Evolutionary conservation across 2,797 vertebrate genomes (phyloP).

Genomic region (Columba guinea): DNA sequence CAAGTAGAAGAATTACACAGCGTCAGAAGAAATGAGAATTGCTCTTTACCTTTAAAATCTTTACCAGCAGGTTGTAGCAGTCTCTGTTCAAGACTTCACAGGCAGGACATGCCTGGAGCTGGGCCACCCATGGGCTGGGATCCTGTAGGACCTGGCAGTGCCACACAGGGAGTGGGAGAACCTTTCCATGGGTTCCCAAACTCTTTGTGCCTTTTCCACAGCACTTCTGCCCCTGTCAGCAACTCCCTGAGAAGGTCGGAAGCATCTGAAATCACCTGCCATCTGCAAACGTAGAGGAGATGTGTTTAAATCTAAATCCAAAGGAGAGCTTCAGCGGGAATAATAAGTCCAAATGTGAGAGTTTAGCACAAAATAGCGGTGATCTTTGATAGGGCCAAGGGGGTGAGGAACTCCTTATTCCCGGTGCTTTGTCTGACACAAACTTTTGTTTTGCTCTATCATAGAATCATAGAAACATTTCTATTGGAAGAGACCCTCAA

Average conservation of each 20-base stretch:
- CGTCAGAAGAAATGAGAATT: not conserved
- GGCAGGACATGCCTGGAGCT: not conserved
- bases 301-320: not conserved
- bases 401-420: not conserved
- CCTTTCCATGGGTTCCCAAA: not conserved
- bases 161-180: accelerated
- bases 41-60: not conserved
- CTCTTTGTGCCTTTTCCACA: not conserved
- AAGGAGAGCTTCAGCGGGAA: not conserved
- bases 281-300: not conserved
- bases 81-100: not conserved
- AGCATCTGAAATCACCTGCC: not conserved
- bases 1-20: not conserved
- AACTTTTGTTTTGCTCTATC: not conserved
- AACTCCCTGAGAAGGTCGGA: not conserved
- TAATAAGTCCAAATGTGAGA: not conserved
- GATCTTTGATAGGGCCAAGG: not conserved
- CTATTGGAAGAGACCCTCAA: too few relatives aligned
- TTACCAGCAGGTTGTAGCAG: not conserved
- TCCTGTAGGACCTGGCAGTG: too few relatives aligned
- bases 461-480: too few relatives aligned
- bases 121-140: not conserved
- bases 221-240: not conserved
- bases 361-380: not conserved
- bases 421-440: not conserved